Percentiles rank a stretch among this genome's conserved stretches.
Evolutionary conservation across 1,140 invertebrate genomes (phyloP).

Genomic region (Bombus waltoni): DNA sequence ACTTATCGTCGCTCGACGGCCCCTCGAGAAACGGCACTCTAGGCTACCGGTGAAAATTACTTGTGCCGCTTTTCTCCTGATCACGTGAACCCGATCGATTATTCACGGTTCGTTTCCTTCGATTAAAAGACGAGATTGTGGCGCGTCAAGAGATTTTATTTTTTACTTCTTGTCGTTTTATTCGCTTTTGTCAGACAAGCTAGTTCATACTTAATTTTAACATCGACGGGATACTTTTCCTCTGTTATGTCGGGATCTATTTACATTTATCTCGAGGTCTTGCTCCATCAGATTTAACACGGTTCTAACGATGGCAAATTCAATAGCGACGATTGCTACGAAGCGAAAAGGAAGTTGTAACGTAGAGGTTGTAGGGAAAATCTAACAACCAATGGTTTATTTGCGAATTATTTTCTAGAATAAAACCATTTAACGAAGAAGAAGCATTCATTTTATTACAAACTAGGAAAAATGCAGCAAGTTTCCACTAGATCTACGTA

Average conservation of each 20-base stretch:
- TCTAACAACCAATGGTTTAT: too few species aligned
- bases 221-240: background rate
- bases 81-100: conserved; percentile 38
- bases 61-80: conserved; percentile 5
- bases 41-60: conserved; percentile 12
- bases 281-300: background rate
- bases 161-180: background rate
- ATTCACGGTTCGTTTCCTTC: background rate
- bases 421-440: background rate
- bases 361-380: background rate
- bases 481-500: background rate
- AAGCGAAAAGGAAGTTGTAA: background rate
- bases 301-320: background rate
- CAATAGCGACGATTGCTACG: background rate
- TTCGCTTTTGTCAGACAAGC: background rate
- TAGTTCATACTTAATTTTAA: background rate
- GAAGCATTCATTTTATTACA: background rate
- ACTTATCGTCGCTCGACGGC: conserved; percentile 20
- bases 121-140: conserved; percentile 27
- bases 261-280: background rate
- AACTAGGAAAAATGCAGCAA: background rate
- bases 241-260: background rate
- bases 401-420: too few species aligned
- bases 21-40: background rate
- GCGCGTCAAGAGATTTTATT: background rate